Conservation (phyloP, 2,888 invertebrate genomes). For the Thyatira batis region DNA sequence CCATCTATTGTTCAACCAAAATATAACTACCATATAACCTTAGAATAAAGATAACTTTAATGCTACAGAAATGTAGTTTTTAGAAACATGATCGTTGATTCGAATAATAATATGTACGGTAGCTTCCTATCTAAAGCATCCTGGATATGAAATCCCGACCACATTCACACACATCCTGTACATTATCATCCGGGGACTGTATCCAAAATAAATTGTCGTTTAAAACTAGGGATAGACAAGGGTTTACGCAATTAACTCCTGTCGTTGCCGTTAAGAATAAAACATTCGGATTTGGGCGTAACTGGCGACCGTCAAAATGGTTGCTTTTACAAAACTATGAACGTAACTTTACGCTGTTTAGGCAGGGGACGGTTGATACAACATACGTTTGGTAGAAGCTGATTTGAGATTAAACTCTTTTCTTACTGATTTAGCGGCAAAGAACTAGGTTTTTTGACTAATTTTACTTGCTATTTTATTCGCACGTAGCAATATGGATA, state of each 20-base stretch:
- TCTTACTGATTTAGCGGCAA: no score
- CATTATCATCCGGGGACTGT: conserved; percentile 33
- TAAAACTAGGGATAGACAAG: conserved; percentile 75
- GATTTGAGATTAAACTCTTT: no score
- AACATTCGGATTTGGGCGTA: conserved; percentile 62
- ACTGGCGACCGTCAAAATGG: conserved; percentile 36
- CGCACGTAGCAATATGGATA: no score
- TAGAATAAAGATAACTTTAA: no score
- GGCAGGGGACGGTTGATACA: conserved; percentile 21
- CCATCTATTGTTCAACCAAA: background rate
- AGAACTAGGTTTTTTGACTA: no score
- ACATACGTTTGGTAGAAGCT: no score
- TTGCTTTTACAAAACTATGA: conserved; percentile 32
- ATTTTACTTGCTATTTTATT: no score
- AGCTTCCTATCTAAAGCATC: no score
- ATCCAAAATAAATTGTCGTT: conserved; percentile 75
- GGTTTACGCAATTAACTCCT: conserved; percentile 76
- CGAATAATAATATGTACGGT: no score
- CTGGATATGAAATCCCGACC: conserved; percentile 9
- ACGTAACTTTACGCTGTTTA: conserved; percentile 45
- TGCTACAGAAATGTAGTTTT: no score
- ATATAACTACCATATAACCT: background rate
- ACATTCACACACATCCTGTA: conserved; percentile 49
- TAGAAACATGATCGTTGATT: no score
- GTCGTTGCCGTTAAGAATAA: conserved; percentile 73